Evolutionary conservation across 2,888 invertebrate genomes (phyloP), one percentile per base, ranked within the genome.

Genomic region (Pimpla rufipes): DNA sequence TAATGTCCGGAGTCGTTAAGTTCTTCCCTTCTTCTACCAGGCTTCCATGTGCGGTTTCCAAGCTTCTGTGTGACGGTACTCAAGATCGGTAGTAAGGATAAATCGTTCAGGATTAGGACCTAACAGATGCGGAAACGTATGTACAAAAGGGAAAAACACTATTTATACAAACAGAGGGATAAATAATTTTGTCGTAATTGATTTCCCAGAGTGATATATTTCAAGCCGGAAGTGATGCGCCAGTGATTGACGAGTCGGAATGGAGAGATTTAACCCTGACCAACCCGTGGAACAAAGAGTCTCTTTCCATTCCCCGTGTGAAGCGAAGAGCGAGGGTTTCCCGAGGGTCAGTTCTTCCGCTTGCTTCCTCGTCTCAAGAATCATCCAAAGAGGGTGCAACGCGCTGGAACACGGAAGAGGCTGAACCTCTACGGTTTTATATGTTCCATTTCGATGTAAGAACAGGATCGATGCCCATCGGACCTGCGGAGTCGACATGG

Each of bases 351-450:
- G 79, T 76, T 50, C 42, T 79, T 70, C 47, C 11, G 21, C 52
- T 18, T 10, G 18, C 21, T 64, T 76, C 55, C 66, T 76, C 50
- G 35, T 21, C 59, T 57, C 45, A 7, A 16, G 18, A 42, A 29
- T 71, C 42, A 66, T 50, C 10, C 42, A 42, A 23, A 37, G 75
- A 71, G 79, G 57, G 47, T 71, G 75, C 79, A 79, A 71, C 59
- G 64, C 18, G 52, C 18, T 13, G 42, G 57, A 40, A 83, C 84
- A 79, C 50, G 79, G 76, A 86, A 83, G 76, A 79, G 85, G 79
- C 81, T 78, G 79, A 62, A 57, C 71, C 47, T 64, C 37, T 40
- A 74, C 68, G 45, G 47, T 70, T 64, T 35, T 79, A 64, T 74
- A 74, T 52, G 74, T 83, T 52, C 42, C 50, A 74, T 16, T 64